Evolutionary conservation across 2,888 invertebrate species (phyloP).

Genomic region (Lingula anatina): DNA sequence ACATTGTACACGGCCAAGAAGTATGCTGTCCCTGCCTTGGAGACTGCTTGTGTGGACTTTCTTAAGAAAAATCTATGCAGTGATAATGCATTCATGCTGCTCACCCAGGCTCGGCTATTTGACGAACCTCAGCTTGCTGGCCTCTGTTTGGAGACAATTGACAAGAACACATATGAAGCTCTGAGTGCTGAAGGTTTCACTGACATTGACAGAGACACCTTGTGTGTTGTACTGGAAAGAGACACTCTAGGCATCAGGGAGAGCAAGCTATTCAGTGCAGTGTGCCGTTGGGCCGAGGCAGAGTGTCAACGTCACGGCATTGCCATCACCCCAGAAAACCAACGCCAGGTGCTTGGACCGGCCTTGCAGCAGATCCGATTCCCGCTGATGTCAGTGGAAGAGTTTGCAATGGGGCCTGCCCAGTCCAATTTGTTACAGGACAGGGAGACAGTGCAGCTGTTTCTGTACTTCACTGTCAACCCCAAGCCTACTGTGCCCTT

Average conservation of each 20-base stretch:
- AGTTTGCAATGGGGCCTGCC: constrained; percentile 66
- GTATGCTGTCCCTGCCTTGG: constrained; percentile 77
- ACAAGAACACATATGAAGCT: constrained; percentile 76
- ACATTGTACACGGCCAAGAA: constrained; percentile 82
- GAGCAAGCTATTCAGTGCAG: constrained; percentile 67
- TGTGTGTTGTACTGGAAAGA: constrained; percentile 70
- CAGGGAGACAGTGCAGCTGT: constrained; percentile 65
- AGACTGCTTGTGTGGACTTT: constrained; percentile 78
- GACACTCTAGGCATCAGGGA: constrained; percentile 76
- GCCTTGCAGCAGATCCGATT: constrained; percentile 72
- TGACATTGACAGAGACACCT: constrained; percentile 74
- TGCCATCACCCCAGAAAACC: constrained; percentile 64
- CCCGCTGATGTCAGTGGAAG: constrained; percentile 79
- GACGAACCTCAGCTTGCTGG: constrained; percentile 78
- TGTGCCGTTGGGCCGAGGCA: constrained; percentile 47
- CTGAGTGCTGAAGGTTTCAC: constrained; percentile 73
- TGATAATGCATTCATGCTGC: constrained; percentile 76
- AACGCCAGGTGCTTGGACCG: constrained; percentile 64
- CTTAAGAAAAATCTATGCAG: constrained; percentile 68
- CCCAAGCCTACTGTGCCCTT: constrained; percentile 72
- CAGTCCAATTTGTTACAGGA: constrained; percentile 69
- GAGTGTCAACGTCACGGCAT: constrained; percentile 68
- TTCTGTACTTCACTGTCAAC: constrained; percentile 60
- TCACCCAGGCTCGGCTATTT: constrained; percentile 72
- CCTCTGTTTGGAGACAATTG: constrained; percentile 75